Conservation (phyloP, 2,888 invertebrate genomes). For the Heteromyza rotundicornis region DNA sequence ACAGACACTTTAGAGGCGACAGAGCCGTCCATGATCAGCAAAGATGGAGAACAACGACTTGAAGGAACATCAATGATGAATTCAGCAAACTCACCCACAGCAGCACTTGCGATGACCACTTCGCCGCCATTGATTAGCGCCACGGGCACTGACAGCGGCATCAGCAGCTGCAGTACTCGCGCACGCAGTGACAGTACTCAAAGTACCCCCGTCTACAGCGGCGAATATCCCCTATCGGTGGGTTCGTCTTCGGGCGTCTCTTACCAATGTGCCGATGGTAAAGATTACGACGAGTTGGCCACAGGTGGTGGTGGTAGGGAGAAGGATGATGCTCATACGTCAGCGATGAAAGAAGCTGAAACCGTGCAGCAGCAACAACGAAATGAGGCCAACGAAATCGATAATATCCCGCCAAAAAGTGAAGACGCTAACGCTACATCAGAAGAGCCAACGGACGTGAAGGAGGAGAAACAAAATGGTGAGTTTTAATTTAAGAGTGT, state of each 20-base stretch:
- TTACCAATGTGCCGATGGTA: slow-evolving; percentile 43
- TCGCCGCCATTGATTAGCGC: slow-evolving; percentile 51
- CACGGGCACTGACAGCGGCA: slow-evolving; percentile 52
- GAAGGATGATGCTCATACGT: slow-evolving; percentile 8
- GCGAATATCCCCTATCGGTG: slow-evolving; percentile 50
- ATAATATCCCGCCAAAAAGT: no score
- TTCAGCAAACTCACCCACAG: not conserved
- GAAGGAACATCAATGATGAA: not conserved
- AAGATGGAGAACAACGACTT: not conserved
- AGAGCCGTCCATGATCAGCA: not conserved
- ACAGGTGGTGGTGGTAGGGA: not conserved
- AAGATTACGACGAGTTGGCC: slow-evolving; percentile 41
- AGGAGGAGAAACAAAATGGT: no score
- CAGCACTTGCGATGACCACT: slow-evolving; percentile 36
- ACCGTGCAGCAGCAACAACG: not conserved
- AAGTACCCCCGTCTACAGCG: slow-evolving; percentile 49
- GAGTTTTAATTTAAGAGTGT: no score
- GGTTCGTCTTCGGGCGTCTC: slow-evolving; percentile 49
- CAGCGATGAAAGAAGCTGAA: no score
- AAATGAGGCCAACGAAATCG: not conserved
- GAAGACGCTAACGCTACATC: no score
- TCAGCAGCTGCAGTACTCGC: slow-evolving; percentile 50
- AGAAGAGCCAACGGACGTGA: no score
- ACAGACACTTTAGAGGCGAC: slow-evolving; percentile 6
- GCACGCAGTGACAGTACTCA: slow-evolving; percentile 45